Percentiles rank a stretch among this genome's conserved stretches.
These are phyloP conservation scores for Lethrus apterus DNA, from an alignment of 1,140 invertebrate genomes.

Conservation along the genomic window DNA sequence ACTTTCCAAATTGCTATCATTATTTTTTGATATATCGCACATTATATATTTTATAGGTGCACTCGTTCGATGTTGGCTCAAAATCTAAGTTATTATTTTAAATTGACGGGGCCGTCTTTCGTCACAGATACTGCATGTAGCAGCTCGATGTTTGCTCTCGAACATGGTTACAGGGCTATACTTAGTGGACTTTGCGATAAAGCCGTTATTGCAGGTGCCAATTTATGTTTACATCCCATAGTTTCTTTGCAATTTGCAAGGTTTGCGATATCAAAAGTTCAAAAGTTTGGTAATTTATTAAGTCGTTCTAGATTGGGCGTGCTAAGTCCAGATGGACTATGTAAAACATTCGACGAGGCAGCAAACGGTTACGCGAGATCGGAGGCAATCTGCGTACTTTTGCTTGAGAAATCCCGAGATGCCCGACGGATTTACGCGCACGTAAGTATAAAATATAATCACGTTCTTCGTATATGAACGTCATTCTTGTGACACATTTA, in stretches of 20 bases:
- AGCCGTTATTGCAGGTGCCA: slow-evolving; percentile 80
- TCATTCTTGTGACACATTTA: no score
- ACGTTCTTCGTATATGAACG: no score
- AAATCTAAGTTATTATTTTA: slow-evolving; percentile 71
- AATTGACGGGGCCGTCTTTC: slow-evolving; percentile 69
- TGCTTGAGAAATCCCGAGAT: slow-evolving; percentile 73
- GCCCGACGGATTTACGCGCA: slow-evolving; percentile 70
- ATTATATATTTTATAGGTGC: no score
- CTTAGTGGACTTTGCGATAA: slow-evolving; percentile 71
- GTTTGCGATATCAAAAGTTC: no score
- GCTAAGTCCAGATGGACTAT: slow-evolving; percentile 74
- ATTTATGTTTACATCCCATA: slow-evolving; percentile 76
- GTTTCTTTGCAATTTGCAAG: slow-evolving; percentile 75
- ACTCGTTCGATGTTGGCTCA: slow-evolving; percentile 62
- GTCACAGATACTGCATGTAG: slow-evolving; percentile 85
- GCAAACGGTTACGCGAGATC: slow-evolving; percentile 70
- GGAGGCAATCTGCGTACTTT: slow-evolving; percentile 68
- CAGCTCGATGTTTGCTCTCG: slow-evolving; percentile 78
- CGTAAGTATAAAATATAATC: no score
- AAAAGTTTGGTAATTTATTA: no score
- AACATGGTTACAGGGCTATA: slow-evolving; percentile 73
- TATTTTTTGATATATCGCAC: no score
- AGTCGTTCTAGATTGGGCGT: slow-evolving; percentile 70
- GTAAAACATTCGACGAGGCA: slow-evolving; percentile 83
- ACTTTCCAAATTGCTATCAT: no score